phyloP scores from a whole-genome alignment of 2,888 invertebrate species.

The Drepana falcataria region DNA sequence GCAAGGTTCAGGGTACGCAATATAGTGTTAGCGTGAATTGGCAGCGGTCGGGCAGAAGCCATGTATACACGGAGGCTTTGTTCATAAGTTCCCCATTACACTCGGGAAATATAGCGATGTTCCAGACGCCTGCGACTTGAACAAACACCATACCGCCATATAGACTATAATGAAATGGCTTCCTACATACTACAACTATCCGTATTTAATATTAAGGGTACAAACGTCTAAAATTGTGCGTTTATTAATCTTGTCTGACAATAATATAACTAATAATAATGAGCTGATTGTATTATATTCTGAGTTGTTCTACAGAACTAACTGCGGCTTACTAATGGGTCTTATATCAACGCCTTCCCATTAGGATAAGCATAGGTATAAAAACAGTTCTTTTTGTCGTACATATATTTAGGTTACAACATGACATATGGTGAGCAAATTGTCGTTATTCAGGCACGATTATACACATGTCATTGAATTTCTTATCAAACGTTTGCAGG shows the following conservation, averaged over 20 bases:
- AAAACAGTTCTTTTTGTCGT: too few relatives aligned
- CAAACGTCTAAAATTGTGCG: not conserved
- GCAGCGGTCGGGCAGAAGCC: conserved; percentile 17
- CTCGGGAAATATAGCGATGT: conserved; percentile 49
- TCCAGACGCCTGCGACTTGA: conserved; percentile 30
- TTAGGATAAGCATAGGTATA: too few relatives aligned
- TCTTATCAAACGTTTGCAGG: too few relatives aligned
- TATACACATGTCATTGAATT: too few relatives aligned
- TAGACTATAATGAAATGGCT: conserved; percentile 28
- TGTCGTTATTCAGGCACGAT: too few relatives aligned
- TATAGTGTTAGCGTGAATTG: conserved; percentile 20
- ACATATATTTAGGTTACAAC: too few relatives aligned
- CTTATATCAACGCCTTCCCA: too few relatives aligned
- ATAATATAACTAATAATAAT: too few relatives aligned
- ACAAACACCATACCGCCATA: conserved; percentile 25
- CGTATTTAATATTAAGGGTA: not conserved
- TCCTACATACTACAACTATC: conserved; percentile 3
- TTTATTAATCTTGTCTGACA: not conserved
- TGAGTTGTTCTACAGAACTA: too few relatives aligned
- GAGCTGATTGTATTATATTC: too few relatives aligned
- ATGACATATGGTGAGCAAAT: too few relatives aligned
- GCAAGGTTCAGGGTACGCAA: not conserved
- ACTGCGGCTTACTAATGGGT: too few relatives aligned
- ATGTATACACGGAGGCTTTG: conserved; percentile 44
- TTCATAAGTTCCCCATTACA: conserved; percentile 46